Percentiles rank a stretch among this genome's conserved stretches.
phyloP scores from a whole-genome alignment of 2,797 vertebrate species.

The Ficedula albicollis region DNA sequence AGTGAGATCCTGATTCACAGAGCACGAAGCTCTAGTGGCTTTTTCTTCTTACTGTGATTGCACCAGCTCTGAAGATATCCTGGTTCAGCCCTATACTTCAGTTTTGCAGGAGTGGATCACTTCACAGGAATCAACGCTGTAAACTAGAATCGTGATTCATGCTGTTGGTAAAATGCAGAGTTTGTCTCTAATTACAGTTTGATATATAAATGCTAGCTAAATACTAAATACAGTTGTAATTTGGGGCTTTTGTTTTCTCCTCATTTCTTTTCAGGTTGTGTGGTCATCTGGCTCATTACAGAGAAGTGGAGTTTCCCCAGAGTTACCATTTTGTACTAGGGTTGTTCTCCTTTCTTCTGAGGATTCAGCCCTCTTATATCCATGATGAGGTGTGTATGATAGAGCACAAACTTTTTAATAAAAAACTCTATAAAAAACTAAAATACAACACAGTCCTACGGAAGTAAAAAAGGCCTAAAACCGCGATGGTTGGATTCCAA shows the following conservation, averaged over 20 bases:
- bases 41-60: neutral
- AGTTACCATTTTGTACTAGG: slow-evolving; percentile 85
- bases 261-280: slow-evolving; percentile 73
- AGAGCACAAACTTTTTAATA: slow-evolving; percentile 80
- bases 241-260: neutral
- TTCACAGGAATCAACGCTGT: neutral
- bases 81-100: neutral
- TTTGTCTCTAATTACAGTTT: neutral
- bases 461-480: slow-evolving; percentile 28
- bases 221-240: neutral
- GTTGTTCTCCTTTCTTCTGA: slow-evolving; percentile 88
- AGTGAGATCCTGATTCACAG: neutral
- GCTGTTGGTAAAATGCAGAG: neutral
- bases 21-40: neutral
- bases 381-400: slow-evolving; percentile 83
- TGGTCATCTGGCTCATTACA: slow-evolving; percentile 70
- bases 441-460: slow-evolving; percentile 1
- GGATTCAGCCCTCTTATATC: slow-evolving; percentile 74
- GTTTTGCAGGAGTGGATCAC: neutral
- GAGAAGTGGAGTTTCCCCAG: slow-evolving; percentile 79
- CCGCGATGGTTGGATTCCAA: neutral
- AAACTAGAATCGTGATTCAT: neutral
- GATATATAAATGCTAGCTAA: neutral
- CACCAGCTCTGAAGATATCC: neutral
- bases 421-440: slow-evolving; percentile 53